phyloP scores from a whole-genome alignment of 2,113 vertebrate species.

The Sinocyclocheilus maitianheensis region DNA sequence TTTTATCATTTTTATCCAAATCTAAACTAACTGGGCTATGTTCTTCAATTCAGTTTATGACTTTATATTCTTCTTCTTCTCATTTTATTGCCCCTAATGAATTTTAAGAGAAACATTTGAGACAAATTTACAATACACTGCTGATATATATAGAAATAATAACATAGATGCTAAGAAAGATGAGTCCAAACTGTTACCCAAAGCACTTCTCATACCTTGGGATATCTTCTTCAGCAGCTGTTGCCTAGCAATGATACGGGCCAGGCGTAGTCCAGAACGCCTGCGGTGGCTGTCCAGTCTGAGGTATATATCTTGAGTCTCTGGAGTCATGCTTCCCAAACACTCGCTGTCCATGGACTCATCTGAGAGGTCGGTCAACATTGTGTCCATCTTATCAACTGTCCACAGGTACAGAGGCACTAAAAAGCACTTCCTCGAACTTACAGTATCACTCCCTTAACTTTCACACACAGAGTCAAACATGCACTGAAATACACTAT shows the following conservation, averaged over 20 bases:
- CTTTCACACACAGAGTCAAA: background rate
- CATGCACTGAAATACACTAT: background rate
- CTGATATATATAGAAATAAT: too few relatives aligned
- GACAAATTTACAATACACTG: too few relatives aligned
- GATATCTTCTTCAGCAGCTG: constrained; percentile 70
- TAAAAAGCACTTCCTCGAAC: background rate
- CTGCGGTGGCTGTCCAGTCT: constrained; percentile 67
- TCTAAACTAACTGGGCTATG: too few relatives aligned
- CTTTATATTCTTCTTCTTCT: too few relatives aligned
- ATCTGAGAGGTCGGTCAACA: constrained; percentile 11
- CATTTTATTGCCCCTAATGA: too few relatives aligned
- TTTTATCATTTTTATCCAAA: too few relatives aligned
- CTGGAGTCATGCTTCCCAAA: constrained; percentile 70
- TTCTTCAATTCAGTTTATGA: too few relatives aligned
- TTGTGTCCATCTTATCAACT: constrained; percentile 3
- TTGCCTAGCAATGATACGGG: constrained; percentile 72
- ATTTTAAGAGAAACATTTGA: too few relatives aligned
- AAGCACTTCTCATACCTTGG: constrained; percentile 66
- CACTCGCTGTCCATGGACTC: constrained; percentile 52
- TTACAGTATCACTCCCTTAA: background rate
- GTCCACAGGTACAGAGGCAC: background rate
- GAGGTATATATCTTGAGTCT: constrained; percentile 71
- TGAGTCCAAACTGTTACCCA: background rate
- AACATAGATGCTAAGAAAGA: too few relatives aligned
- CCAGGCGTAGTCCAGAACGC: constrained; percentile 73